Evolutionary conservation across 2,888 invertebrate species (phyloP).

Genomic region (Tachina grossa): DNA sequence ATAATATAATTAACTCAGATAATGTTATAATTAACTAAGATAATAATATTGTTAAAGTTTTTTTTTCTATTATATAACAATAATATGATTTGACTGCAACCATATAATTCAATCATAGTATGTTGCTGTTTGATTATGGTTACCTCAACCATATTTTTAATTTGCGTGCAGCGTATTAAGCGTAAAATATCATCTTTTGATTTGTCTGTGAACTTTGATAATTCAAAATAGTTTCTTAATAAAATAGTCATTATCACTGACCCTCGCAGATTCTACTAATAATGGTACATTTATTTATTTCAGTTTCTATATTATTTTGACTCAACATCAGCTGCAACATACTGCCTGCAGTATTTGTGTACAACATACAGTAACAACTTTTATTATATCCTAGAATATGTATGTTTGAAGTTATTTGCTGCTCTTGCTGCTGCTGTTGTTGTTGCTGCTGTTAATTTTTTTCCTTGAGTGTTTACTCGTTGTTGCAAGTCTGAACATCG

Average conservation of each 20-base stretch:
- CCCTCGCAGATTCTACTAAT: conserved; percentile 46
- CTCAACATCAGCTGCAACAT: conserved; percentile 66
- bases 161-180: too few species aligned
- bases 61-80: too few species aligned
- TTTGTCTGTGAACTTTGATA: too few species aligned
- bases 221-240: too few species aligned
- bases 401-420: not conserved
- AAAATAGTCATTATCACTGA: not conserved
- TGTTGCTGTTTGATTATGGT: too few species aligned
- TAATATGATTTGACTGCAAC: too few species aligned
- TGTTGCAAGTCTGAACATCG: conserved; percentile 64
- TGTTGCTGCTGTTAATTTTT: conserved; percentile 31
- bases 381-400: conserved; percentile 62
- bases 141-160: too few species aligned
- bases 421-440: conserved; percentile 18
- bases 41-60: too few species aligned
- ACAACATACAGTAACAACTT: conserved; percentile 53
- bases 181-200: too few species aligned
- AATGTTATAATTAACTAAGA: too few species aligned
- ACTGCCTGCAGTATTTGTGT: conserved; percentile 57
- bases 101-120: too few species aligned
- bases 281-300: conserved; percentile 53
- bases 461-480: conserved; percentile 42
- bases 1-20: too few species aligned
- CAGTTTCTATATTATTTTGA: conserved; percentile 42